phyloP scores from a whole-genome alignment of 2,113 vertebrate genomes.

The Nesogale talazaci region DNA sequence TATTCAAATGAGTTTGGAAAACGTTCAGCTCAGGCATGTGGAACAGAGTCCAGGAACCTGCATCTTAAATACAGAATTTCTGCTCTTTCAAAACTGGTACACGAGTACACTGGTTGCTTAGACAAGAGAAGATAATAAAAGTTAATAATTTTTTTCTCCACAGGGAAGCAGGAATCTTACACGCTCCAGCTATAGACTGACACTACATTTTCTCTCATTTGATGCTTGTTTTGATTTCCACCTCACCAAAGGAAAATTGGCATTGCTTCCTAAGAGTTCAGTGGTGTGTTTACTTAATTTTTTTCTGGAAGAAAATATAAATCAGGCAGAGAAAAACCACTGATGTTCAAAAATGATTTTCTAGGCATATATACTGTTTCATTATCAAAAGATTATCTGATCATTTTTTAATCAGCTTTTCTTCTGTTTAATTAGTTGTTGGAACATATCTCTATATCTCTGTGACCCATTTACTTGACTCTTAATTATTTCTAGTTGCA shows the following conservation, averaged over 20 bases:
- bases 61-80: conserved; percentile 54
- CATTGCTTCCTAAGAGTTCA: not conserved
- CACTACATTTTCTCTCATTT: not conserved
- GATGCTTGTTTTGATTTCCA: conserved; percentile 58
- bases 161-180: conserved; percentile 12
- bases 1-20: conserved; percentile 60
- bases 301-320: conserved; percentile 32
- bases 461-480: not conserved
- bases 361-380: not conserved
- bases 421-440: not conserved
- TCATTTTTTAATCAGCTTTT: not conserved
- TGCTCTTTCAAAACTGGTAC: conserved; percentile 59
- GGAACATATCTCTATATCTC: not conserved
- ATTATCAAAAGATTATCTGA: conserved; percentile 1
- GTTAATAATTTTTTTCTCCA: conserved; percentile 29
- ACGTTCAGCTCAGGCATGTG: conserved; percentile 58
- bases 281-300: not conserved
- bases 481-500: not conserved
- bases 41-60: conserved; percentile 48
- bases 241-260: conserved; percentile 20
- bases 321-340: not conserved
- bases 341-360: not conserved
- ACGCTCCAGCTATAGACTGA: not conserved
- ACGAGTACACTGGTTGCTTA: conserved; percentile 49
- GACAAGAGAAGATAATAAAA: conserved; percentile 63